phyloP scores from a whole-genome alignment of 1,140 invertebrate genomes.

The Euschistus heros region DNA sequence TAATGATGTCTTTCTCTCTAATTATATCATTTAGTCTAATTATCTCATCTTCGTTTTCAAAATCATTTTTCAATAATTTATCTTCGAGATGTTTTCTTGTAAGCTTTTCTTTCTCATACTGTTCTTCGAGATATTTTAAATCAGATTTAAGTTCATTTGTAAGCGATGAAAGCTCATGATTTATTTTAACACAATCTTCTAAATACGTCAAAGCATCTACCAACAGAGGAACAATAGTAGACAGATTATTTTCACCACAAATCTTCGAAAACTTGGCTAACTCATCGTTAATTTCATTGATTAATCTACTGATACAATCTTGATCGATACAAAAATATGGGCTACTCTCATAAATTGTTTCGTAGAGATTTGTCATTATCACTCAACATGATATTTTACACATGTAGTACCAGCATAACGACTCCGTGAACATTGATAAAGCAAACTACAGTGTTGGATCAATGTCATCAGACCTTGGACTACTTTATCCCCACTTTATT shows the following conservation, averaged over 20 bases:
- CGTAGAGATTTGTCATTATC: not conserved
- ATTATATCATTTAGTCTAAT: slow-evolving; percentile 6
- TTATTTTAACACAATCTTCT: slow-evolving; percentile 4
- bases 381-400: not conserved
- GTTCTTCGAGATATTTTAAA: slow-evolving; percentile 18
- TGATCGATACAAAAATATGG: not conserved
- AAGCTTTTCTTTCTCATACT: slow-evolving; percentile 22
- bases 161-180: slow-evolving; percentile 5
- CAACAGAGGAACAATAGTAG: slow-evolving; percentile 4
- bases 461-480: not conserved
- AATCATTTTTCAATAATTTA: slow-evolving; percentile 21
- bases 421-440: not conserved
- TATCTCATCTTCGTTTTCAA: slow-evolving; percentile 21
- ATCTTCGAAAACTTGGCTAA: not conserved
- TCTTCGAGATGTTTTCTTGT: slow-evolving; percentile 14
- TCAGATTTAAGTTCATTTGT: slow-evolving; percentile 15
- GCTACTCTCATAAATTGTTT: not conserved
- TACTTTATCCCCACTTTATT: slow-evolving; percentile 8
- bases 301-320: slow-evolving; percentile 17
- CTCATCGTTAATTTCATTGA: slow-evolving; percentile 20
- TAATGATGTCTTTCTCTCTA: not conserved
- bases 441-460: not conserved
- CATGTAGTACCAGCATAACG: slow-evolving; percentile 11
- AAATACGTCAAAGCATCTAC: slow-evolving; percentile 20
- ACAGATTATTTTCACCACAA: slow-evolving; percentile 5